Base-by-base conservation (phyloP, 1,140 invertebrate species). In the Chrysomallon squamiferum region DNA sequence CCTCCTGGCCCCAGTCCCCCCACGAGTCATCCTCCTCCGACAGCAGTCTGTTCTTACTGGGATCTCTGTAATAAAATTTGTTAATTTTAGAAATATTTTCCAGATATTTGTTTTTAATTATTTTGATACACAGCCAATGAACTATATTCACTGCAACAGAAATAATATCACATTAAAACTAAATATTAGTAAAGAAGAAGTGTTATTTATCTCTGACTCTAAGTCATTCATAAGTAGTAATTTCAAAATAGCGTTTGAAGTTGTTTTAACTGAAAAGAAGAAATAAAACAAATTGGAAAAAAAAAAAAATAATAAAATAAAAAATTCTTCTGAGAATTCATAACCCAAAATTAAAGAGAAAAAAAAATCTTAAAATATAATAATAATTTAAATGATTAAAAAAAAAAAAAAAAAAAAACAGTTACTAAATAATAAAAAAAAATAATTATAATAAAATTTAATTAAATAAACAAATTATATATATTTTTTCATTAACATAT, bases 11-110 rank as follows among this genome's bases (percentile, higher is more conserved):
- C 29, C 70, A 71, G 13, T 69, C 72, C 33, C 76, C 77, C 72
- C 77, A 80, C 1, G 73, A 74, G 47, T 82, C 78, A 64, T 82
- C 80, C 22, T 82, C 78, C 33, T 80, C 80, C 2, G 68, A 68
- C 30, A 82, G 65, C 27, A 82, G 65, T 13, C 75, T 61, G 49
- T 73, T 75, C 57, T 76, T 71, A 58, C 74, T 76, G 22, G 72
- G 71, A 60, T 82, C 78, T 49, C 80, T 81, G 64, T 58, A 59
- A 62, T 30, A 52, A 27, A n/a, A n/a, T 5, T 22, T 32, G 30
- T 13, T 7, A 6, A 43, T 30, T 30, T 11, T 30, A 29, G 13
- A 11, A 32, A n/a, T n/a, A n/a, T n/a, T n/a, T n/a, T n/a, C n/a
- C n/a, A n/a, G n/a, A n/a, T n/a, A n/a, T n/a, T n/a, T n/a, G n/a